These are phyloP conservation scores for Pocillopora damicornis DNA, from an alignment of 64 coral and sea anemone species.

Conservation along the genomic window DNA sequence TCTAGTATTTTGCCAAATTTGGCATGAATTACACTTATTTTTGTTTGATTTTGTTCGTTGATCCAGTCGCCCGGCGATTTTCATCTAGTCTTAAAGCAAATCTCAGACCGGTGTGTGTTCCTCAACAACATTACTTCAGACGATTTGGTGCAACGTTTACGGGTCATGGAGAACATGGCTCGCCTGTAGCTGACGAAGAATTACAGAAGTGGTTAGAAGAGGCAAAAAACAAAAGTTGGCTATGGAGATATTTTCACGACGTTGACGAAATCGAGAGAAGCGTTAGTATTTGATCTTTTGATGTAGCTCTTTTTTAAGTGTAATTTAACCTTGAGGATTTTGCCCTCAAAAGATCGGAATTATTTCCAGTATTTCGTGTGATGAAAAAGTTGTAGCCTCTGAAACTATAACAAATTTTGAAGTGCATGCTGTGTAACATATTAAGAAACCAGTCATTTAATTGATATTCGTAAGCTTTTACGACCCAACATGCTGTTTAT, in stretches of 20 bases:
- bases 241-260: constrained; percentile 82
- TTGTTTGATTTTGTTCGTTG: neutral
- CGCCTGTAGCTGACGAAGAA: constrained; percentile 47
- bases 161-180: neutral
- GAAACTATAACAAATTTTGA: too few species aligned
- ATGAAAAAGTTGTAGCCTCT: too few species aligned
- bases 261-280: constrained; percentile 80
- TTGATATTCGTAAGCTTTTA: too few species aligned
- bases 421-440: too few species aligned
- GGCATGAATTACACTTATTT: neutral
- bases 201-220: constrained; percentile 74
- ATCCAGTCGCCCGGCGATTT: neutral
- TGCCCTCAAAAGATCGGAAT: too few species aligned
- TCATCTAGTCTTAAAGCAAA: neutral
- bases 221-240: constrained; percentile 77
- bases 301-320: too few species aligned
- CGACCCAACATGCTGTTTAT: too few species aligned
- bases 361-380: too few species aligned
- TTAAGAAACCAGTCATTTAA: too few species aligned
- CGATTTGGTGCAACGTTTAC: constrained; percentile 58
- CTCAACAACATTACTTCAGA: constrained; percentile 49
- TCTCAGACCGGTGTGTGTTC: constrained; percentile 27
- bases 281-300: constrained; percentile 14
- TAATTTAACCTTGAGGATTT: too few species aligned
- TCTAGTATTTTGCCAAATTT: neutral